Base-by-base conservation (phyloP, 37 sponge, comb jelly and placozoan species). In the Haliclona indistincta region DNA sequence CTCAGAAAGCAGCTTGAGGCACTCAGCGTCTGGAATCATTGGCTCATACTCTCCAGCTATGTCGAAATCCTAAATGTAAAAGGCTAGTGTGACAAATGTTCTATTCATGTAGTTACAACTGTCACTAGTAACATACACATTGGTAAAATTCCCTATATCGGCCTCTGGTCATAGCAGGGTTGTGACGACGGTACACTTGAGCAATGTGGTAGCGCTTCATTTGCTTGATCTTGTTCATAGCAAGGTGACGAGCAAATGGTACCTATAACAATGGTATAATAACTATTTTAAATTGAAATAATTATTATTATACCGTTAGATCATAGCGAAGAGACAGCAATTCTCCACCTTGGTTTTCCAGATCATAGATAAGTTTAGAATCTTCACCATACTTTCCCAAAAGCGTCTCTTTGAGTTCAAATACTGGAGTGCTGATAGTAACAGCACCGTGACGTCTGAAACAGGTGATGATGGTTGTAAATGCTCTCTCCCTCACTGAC, bases 381-480 rank as follows among this genome's bases (percentile, higher is more conserved):
- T 98, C 99, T 67, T 98, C 99, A 25, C 99, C 99, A 72, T 98
- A 98, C 75, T 98, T 98, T 13, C 99, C 99, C 56, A 60, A 68
- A 36, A 90, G 74, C 33, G 91, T 90, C 54, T 90, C 91, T 79
- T 90, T 92, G 40, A 98, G 81, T 62, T 98, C 99, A 81, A 95
- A 93, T 11, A 93, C 93, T 19, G 99, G 99, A 17, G 99, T 98
- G 63, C 84, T 88, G 49, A 98, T 95, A 52, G 96, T 89, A 34
- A 95, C 96, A 23, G 99, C 99, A 53, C 99, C 99, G 68, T 98
- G 99, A 49, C 94, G 89, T 65, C 84, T 95, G 75, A 98, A 98
- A 49, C 93, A 87, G 2, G 76, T 54, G 41, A 58, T 80, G 72
- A 98, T 95, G 29, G 70, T 75, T 3, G 51, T 39, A 80, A 98